A percentile compares a stretch with the other conserved stretches of the same genome.
Evolutionary conservation across 2,888 invertebrate genomes (phyloP).

Genomic region (Idaea biselata): DNA sequence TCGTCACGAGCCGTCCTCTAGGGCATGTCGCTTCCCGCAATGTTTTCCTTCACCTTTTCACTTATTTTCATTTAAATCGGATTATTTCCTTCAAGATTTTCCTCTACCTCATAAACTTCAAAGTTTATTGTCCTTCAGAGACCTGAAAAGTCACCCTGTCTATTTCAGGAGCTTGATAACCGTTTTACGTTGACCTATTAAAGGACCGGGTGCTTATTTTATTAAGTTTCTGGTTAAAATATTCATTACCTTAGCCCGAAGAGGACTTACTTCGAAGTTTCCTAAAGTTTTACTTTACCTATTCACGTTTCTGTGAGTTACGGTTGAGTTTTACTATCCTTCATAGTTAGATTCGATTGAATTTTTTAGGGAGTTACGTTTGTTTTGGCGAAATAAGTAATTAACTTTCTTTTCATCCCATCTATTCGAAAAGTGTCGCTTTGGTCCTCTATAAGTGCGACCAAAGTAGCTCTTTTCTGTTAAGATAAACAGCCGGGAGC

Average conservation of each 20-base stretch:
- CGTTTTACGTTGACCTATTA: neutral
- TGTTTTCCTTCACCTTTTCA: too few relatives aligned
- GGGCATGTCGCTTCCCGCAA: too few relatives aligned
- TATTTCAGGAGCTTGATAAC: neutral
- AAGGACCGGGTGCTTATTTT: neutral
- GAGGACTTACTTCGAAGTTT: neutral
- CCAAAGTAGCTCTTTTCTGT: too few relatives aligned
- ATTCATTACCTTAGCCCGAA: neutral
- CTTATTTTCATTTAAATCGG: neutral
- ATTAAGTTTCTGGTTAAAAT: constrained; percentile 3
- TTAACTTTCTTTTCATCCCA: too few relatives aligned
- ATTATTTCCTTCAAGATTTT: neutral
- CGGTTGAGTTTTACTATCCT: too few relatives aligned
- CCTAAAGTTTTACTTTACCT: neutral
- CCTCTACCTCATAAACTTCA: neutral
- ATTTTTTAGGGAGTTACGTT: too few relatives aligned
- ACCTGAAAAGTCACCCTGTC: neutral
- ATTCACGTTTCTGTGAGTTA: neutral
- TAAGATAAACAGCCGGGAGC: too few relatives aligned
- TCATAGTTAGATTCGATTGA: too few relatives aligned
- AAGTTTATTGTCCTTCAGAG: neutral
- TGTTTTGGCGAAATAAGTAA: too few relatives aligned
- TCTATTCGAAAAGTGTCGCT: too few relatives aligned
- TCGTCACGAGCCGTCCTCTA: too few relatives aligned
- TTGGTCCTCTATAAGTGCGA: too few relatives aligned